Percentiles rank a stretch among this genome's conserved stretches.
These are phyloP conservation scores for Psittacula derbiana DNA, from an alignment of 2,797 vertebrate genomes.

Conservation along the genomic window DNA sequence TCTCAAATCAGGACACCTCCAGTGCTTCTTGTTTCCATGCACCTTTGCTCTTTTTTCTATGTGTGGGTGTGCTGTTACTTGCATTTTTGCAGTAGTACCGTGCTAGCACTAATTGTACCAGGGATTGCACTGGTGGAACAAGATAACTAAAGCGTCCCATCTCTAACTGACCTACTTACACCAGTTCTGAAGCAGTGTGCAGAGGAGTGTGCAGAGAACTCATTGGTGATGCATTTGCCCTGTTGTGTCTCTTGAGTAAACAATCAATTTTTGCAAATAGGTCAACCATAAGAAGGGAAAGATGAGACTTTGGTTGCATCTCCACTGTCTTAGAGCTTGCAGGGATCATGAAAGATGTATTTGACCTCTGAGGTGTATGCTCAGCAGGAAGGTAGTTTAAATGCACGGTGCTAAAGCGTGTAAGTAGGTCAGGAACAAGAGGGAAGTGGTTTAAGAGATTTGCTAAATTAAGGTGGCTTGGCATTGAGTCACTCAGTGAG, in stretches of 20 bases:
- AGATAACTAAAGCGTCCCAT: background rate
- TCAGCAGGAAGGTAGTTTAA: background rate
- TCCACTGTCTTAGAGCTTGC: background rate
- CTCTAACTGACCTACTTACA: background rate
- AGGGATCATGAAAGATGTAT: background rate
- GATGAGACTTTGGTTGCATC: background rate
- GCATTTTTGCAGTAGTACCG: background rate
- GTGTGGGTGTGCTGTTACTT: background rate
- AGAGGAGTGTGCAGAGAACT: background rate
- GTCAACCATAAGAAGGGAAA: background rate
- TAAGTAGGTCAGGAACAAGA: background rate
- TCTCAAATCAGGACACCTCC: background rate
- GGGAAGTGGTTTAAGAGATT: background rate
- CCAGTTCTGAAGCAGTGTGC: background rate
- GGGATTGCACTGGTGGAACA: background rate
- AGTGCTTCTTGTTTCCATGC: background rate
- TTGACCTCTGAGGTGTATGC: background rate
- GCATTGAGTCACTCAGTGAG: background rate
- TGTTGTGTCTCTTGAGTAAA: background rate
- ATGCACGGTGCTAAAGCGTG: accelerated
- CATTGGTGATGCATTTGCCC: background rate
- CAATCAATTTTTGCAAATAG: background rate
- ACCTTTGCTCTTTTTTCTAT: background rate
- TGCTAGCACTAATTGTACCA: background rate
- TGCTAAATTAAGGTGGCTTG: background rate